Evolutionary conservation across 2,888 invertebrate genomes (phyloP), one percentile per base, ranked within the genome.

Genomic region (Rhingia rostrata): DNA sequence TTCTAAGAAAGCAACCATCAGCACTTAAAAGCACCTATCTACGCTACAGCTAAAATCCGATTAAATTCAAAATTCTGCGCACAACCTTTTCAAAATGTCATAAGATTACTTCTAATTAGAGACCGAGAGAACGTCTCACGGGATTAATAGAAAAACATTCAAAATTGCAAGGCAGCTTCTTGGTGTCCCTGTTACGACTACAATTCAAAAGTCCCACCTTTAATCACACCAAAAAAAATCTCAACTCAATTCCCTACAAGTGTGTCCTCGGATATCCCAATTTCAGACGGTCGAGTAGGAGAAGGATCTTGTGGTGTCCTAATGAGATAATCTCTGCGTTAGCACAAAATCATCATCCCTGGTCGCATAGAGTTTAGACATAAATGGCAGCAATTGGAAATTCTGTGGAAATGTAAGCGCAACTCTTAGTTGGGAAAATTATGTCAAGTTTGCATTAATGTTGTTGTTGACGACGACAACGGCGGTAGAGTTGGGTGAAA

Each of bases 291-390:
- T 22, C 1, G 22, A 54, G 39, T 10, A 35, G 47, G 66, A 41
- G 9, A 14, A 37, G 22, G 49, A 35, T 49, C 47, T 56, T 32
- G 61, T 49, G 77, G 54, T 77, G 39, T 14, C 63, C 41, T 56
- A 78, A 63, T 70, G 49, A 70, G 69, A 78, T 70, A 70, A 70
- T 70, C 63, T 32, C 63, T 63, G 54, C 47, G 47, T 53, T 61
- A 33, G 32, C 53, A 58, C 47, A 66, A 43, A 41, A 30, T 54
- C 63, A 37, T 56, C 45, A 10, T 53, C 45, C 30, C 64, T 47
- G 41, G 37, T n/a, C 49, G n/a, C 60, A 22, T 22, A 39, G 7
- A 73, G 53, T 47, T 54, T 43, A 39, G 33, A 22, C 37, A 45
- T 22, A 63, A 35, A 37, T 12, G n/a, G 12, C 32, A 32, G 14